Conservation (phyloP, 2,113 vertebrate genomes). For the Saccopteryx leptura region DNA sequence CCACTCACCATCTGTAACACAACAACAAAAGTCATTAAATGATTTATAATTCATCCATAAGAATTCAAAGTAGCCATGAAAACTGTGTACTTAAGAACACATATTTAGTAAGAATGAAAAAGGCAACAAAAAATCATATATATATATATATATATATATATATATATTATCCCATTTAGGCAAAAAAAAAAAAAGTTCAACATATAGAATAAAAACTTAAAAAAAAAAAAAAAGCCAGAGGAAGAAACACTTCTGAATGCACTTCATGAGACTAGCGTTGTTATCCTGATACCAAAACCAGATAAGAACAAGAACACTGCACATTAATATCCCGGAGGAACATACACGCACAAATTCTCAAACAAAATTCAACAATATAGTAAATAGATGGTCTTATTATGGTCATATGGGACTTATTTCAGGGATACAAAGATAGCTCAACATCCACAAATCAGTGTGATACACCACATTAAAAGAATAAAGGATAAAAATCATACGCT, state of each 20-base stretch:
- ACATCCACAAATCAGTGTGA: no score
- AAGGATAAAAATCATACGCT: no score
- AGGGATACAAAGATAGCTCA: not conserved
- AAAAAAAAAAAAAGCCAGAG: no score
- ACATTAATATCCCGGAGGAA: not conserved
- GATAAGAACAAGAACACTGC: not conserved
- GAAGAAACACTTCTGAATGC: no score
- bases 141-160: slow-evolving; percentile 20
- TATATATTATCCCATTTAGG: not conserved
- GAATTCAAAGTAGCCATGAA: not conserved
- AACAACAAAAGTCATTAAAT: slow-evolving; percentile 14
- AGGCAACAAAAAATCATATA: not conserved
- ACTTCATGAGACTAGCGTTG: no score
- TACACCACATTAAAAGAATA: no score
- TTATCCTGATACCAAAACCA: no score
- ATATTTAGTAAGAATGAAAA: not conserved
- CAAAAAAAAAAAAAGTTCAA: not conserved
- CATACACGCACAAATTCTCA: not conserved
- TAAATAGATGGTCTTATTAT: not conserved
- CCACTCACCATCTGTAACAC: no score
- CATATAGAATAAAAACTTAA: not conserved
- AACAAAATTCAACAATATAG: not conserved
- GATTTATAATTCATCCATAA: slow-evolving; percentile 5
- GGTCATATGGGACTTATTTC: not conserved
- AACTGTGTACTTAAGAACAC: not conserved